Conservation (phyloP, 2,888 invertebrate species). For the Pachycephus smyrnensis region DNA sequence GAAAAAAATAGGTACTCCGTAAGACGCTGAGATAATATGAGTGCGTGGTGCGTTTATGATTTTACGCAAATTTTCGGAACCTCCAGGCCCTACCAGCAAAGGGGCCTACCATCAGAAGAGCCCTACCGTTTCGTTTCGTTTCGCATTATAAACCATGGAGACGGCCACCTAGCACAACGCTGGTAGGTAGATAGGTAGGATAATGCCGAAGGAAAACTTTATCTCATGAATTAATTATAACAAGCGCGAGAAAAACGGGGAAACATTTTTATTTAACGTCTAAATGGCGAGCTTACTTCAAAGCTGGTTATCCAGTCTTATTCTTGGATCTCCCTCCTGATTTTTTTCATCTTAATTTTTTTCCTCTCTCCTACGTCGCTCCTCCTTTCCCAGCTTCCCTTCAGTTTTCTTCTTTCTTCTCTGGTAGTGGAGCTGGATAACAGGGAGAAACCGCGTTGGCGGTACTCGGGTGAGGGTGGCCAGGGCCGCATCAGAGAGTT, state of each 20-base stretch:
- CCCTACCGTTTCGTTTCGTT: conserved; percentile 42
- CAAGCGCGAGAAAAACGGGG: conserved; percentile 48
- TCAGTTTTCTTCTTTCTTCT: conserved; percentile 37
- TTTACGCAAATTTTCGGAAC: neutral
- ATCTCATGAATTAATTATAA: conserved; percentile 54
- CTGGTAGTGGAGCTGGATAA: conserved; percentile 15
- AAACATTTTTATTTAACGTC: conserved; percentile 61
- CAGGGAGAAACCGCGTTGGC: neutral
- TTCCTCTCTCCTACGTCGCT: conserved; percentile 11
- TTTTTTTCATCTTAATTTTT: conserved; percentile 28
- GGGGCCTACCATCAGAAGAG: neutral
- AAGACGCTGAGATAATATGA: neutral
- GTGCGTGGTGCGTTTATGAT: neutral
- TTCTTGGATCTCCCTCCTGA: conserved; percentile 32
- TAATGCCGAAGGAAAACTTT: conserved; percentile 38
- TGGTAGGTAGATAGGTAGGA: conserved; percentile 4
- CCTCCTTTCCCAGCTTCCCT: conserved; percentile 27
- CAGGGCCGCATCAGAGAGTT: neutral
- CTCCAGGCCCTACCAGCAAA: neutral
- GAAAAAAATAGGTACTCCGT: neutral
- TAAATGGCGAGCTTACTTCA: conserved; percentile 60
- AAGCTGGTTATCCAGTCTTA: conserved; percentile 59
- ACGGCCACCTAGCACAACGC: neutral
- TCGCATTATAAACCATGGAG: conserved; percentile 45
- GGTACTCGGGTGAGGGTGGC: neutral